Base-by-base conservation (phyloP, 2,888 invertebrate species). In the Noctua pronuba region DNA sequence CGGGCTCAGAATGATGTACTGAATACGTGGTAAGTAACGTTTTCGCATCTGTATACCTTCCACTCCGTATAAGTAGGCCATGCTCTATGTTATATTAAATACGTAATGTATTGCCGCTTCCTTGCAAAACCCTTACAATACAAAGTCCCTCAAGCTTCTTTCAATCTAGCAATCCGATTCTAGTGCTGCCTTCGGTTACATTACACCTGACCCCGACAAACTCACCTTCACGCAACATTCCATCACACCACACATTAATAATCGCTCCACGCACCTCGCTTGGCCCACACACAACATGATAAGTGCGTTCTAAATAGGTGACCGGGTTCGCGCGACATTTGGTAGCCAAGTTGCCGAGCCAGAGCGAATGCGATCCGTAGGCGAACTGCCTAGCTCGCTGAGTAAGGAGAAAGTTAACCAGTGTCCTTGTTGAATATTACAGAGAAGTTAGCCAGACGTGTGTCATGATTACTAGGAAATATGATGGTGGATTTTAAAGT, bases 271-370 rank as follows among this genome's bases (percentile, higher is more conserved):
- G 87, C 88, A 73, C 85, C 35, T 86, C 80, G 77, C 88, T 89
- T 91, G 91, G 88, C 77, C 88, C 88, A 88, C 88, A 82, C 85
- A 88, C 92, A 91, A 93, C 91, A 91, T 91, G 89, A 89, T 90
- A 92, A 90, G 91, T 89, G 87, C 76, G 86, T 88, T 87, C 80
- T 89, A 95, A 93, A 94, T 94, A 89, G 95, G 95, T 95, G 92
- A 95, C 95, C 95, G 92, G 93, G 95, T 95, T 91, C 86, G 83
- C 71, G 86, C 89, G 93, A 92, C 93, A 93, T 94, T 94, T 93
- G 89, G 93, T 92, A 44, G 80, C 75, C 70, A 73, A 44, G 44
- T 16, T 44, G 46, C 46, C 18, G 46, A 41, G n/a, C n/a, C n/a
- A n/a, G 67, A 62, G 55, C 87, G 87, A 85, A 73, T 70, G 70